Evolutionary conservation across 2,888 invertebrate species (phyloP).

Genomic region (Hirtodrosophila alboralis): DNA sequence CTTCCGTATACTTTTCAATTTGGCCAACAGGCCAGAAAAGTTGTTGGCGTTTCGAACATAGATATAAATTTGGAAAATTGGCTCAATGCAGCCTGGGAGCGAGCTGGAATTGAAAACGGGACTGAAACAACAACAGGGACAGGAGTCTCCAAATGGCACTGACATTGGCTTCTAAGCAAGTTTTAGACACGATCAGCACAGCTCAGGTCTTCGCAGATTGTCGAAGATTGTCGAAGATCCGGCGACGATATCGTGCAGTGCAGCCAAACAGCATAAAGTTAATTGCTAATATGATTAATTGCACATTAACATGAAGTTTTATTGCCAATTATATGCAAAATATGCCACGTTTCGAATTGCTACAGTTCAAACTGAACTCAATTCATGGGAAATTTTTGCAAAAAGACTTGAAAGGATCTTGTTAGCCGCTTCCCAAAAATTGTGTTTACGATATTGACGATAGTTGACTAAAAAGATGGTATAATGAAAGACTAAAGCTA

Average conservation of each 20-base stretch:
- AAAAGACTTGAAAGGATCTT: constrained; percentile 1
- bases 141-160: constrained; percentile 35
- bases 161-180: constrained; percentile 56
- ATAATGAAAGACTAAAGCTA: no score
- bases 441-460: no score
- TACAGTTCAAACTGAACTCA: constrained; percentile 40
- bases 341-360: constrained; percentile 69
- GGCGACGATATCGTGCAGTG: constrained; percentile 78
- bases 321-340: constrained; percentile 82
- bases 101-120: constrained; percentile 44
- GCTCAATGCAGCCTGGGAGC: constrained; percentile 61
- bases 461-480: no score
- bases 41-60: constrained; percentile 68
- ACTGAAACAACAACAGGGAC: constrained; percentile 17
- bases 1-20: constrained; percentile 58
- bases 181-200: constrained; percentile 65
- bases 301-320: constrained; percentile 83
- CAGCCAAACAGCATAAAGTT: constrained; percentile 77
- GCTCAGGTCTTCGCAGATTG: constrained; percentile 4
- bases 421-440: not conserved
- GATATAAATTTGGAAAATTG: constrained; percentile 76
- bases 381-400: constrained; percentile 57
- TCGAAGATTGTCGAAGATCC: constrained; percentile 49
- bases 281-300: constrained; percentile 83
- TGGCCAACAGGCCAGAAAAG: constrained; percentile 41